Conservation (phyloP, 1,140 invertebrate species). For the Theocolax elegans region DNA sequence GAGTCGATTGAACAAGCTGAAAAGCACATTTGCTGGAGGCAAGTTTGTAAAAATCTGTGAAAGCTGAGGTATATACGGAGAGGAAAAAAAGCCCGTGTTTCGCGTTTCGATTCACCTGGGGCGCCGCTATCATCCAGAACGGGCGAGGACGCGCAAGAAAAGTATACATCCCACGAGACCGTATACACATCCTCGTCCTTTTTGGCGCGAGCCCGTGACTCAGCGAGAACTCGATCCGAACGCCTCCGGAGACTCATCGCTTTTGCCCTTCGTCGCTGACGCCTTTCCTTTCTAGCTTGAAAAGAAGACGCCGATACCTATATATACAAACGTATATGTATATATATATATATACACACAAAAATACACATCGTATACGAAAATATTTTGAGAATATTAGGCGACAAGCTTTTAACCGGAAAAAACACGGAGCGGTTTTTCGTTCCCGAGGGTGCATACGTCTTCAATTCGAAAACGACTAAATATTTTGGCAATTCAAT, state of each 20-base stretch:
- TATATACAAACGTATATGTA: too few relatives aligned
- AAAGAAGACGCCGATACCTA: conserved; percentile 13
- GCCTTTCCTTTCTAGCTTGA: conserved; percentile 43
- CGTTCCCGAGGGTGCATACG: background rate
- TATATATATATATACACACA: too few relatives aligned
- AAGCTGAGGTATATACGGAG: too few relatives aligned
- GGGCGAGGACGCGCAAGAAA: conserved; percentile 17
- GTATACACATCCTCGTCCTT: conserved; percentile 42
- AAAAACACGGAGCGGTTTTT: too few relatives aligned
- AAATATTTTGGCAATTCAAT: conserved; percentile 40
- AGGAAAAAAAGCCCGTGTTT: background rate
- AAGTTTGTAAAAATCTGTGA: too few relatives aligned
- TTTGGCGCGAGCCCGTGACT: conserved; percentile 56
- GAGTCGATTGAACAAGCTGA: too few relatives aligned
- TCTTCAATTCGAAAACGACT: conserved; percentile 3
- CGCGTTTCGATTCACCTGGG: conserved; percentile 11
- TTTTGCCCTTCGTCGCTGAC: conserved; percentile 52
- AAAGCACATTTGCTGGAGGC: too few relatives aligned
- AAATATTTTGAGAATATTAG: conserved; percentile 44
- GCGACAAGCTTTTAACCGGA: conserved; percentile 12
- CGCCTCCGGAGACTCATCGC: conserved; percentile 56
- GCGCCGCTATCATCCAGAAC: background rate
- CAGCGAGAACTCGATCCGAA: conserved; percentile 52
- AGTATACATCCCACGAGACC: conserved; percentile 45
- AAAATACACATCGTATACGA: too few relatives aligned